A percentile compares a stretch with the other conserved stretches of the same genome.
phyloP scores from a whole-genome alignment of 2,797 vertebrate species.

The Dryobates pubescens region DNA sequence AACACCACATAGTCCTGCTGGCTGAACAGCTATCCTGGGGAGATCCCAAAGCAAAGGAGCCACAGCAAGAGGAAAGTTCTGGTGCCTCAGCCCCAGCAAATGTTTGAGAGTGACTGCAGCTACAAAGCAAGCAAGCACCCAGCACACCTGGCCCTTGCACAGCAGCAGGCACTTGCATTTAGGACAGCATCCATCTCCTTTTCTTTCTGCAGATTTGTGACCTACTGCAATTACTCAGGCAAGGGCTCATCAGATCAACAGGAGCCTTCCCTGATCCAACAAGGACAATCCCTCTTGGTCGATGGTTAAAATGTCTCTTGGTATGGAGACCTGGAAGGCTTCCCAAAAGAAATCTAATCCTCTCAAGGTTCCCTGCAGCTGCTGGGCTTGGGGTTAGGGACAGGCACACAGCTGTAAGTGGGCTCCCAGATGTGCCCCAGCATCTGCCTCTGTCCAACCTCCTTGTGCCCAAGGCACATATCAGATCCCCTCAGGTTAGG shows the following conservation, averaged over 20 bases:
- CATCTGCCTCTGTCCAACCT: background rate
- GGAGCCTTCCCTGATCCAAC: background rate
- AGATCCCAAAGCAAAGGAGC: background rate
- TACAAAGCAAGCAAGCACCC: background rate
- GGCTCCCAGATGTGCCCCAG: background rate
- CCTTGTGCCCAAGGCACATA: background rate
- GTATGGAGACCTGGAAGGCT: background rate
- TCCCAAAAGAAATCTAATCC: background rate
- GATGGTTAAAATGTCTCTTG: background rate
- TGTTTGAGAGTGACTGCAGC: background rate
- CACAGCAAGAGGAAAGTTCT: background rate
- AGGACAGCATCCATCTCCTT: background rate
- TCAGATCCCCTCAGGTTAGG: background rate
- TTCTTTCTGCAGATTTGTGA: background rate
- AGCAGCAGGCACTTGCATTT: background rate
- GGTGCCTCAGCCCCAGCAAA: background rate
- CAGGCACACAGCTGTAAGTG: fast-evolving
- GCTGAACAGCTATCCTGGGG: background rate
- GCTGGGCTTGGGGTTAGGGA: background rate
- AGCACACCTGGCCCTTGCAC: background rate
- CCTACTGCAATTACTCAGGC: background rate
- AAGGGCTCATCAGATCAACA: background rate
- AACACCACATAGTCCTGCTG: background rate
- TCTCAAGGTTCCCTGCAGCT: background rate
- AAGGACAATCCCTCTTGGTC: background rate